These are phyloP conservation scores for Apogon talboti DNA, from an alignment of 2,797 vertebrate species.

Conservation along the genomic window DNA sequence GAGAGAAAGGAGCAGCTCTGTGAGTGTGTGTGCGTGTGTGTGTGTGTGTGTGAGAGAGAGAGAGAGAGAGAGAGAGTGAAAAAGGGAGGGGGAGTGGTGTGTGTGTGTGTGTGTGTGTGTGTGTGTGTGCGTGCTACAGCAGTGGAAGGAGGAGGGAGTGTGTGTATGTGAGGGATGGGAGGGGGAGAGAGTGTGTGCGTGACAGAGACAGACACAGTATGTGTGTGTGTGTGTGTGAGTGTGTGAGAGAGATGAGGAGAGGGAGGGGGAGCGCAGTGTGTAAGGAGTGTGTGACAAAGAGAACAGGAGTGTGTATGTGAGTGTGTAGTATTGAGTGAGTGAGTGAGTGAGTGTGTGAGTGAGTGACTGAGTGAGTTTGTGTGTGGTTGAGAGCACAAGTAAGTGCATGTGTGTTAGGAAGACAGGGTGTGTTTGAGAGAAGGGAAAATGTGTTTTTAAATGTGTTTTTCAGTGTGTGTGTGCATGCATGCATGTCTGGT, in stretches of 20 bases:
- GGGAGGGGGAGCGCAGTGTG: conserved; percentile 18
- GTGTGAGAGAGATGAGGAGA: conserved; percentile 31
- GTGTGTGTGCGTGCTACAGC: conserved; percentile 10
- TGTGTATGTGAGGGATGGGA: conserved; percentile 54
- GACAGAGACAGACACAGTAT: conserved; percentile 70
- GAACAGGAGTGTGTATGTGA: conserved; percentile 65
- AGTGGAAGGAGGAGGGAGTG: too few relatives aligned
- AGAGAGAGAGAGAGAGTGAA: conserved; percentile 20
- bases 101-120: too few relatives aligned
- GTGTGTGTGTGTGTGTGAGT: conserved; percentile 38
- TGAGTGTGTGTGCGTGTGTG: conserved; percentile 49
- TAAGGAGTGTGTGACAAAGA: conserved; percentile 77
- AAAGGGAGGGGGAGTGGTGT: too few relatives aligned
- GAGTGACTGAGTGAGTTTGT: conserved; percentile 34
- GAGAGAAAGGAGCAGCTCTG: conserved; percentile 71
- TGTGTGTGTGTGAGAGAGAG: conserved; percentile 25
- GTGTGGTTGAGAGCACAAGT: conserved; percentile 17
- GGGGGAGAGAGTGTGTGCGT: conserved; percentile 73
- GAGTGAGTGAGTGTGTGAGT: conserved; percentile 40
- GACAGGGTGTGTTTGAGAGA: conserved; percentile 54
- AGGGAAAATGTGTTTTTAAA: conserved; percentile 63
- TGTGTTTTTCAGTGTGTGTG: conserved; percentile 45
- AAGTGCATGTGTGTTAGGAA: conserved; percentile 32
- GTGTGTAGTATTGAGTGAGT: conserved; percentile 16
- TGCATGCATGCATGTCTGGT: conserved; percentile 28